phyloP scores from a whole-genome alignment of 2,888 invertebrate genomes.

The Agonopterix heracliana region DNA sequence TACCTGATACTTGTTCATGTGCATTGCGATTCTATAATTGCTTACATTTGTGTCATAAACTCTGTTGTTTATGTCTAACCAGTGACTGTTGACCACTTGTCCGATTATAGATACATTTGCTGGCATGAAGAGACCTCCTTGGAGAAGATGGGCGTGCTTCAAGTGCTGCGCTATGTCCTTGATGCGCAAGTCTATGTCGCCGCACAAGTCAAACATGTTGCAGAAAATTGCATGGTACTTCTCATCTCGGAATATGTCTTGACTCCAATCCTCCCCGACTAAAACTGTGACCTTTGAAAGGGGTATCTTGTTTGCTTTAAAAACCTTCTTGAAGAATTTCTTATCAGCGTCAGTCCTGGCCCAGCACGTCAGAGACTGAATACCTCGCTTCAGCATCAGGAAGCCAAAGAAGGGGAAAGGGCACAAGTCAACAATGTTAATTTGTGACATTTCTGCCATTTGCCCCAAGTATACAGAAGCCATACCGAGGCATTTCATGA shows the following conservation, averaged over 20 bases:
- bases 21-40: slow-evolving; percentile 68
- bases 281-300: slow-evolving; percentile 50
- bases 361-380: slow-evolving; percentile 58
- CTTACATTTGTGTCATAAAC: slow-evolving; percentile 75
- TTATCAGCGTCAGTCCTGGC: slow-evolving; percentile 49
- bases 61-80: slow-evolving; percentile 75
- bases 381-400: slow-evolving; percentile 69
- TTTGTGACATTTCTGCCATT: slow-evolving; percentile 41
- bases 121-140: slow-evolving; percentile 71
- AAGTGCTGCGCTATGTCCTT: slow-evolving; percentile 39
- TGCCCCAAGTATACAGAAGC: slow-evolving; percentile 54
- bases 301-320: slow-evolving; percentile 53
- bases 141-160: slow-evolving; percentile 45
- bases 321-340: slow-evolving; percentile 57
- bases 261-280: slow-evolving; percentile 41
- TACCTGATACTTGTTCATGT: slow-evolving; percentile 78
- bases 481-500: slow-evolving; percentile 49
- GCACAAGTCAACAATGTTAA: slow-evolving; percentile 73
- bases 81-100: slow-evolving; percentile 76
- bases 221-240: slow-evolving; percentile 73
- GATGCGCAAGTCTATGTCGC: slow-evolving; percentile 67
- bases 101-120: slow-evolving; percentile 66
- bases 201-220: slow-evolving; percentile 73
- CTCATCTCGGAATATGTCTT: slow-evolving; percentile 33
- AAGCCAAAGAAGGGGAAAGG: slow-evolving; percentile 80